Evolutionary conservation across 1,140 invertebrate species (phyloP).

Genomic region (Neomicropteryx cornuta): DNA sequence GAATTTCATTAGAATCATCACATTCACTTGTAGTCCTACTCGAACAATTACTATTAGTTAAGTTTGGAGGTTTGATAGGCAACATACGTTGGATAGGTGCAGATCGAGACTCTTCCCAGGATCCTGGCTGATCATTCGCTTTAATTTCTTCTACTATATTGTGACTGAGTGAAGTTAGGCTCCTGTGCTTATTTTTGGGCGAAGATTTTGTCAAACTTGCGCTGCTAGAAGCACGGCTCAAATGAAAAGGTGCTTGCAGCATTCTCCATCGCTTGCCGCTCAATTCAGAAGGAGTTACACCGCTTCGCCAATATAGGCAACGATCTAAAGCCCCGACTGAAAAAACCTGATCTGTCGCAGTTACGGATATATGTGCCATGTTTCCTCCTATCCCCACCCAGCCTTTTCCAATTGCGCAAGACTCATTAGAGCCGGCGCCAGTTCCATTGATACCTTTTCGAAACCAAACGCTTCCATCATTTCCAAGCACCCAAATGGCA

Average conservation of each 20-base stretch:
- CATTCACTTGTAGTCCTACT: conserved; percentile 28
- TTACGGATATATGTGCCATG: conserved; percentile 72
- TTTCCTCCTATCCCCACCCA: conserved; percentile 80
- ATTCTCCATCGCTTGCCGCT: conserved; percentile 80
- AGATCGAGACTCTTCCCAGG: conserved; percentile 40
- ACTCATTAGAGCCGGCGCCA: conserved; percentile 54
- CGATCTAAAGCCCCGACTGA: conserved; percentile 51
- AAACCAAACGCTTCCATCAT: conserved; percentile 82
- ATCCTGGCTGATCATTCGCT: conserved; percentile 28
- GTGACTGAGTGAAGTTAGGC: conserved; percentile 33
- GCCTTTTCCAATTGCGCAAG: conserved; percentile 58
- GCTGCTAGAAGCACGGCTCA: conserved; percentile 67
- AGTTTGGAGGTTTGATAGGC: conserved; percentile 31
- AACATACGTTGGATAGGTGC: conserved; percentile 37
- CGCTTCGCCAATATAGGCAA: conserved; percentile 66
- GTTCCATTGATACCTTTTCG: conserved; percentile 71
- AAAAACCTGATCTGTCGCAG: conserved; percentile 73
- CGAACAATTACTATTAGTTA: conserved; percentile 18
- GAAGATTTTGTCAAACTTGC: conserved; percentile 40
- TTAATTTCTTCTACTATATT: no score
- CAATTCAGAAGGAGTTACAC: conserved; percentile 62
- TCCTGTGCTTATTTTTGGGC: conserved; percentile 31
- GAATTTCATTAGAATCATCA: conserved; percentile 18
- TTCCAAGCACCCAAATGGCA: conserved; percentile 77
- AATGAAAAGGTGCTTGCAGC: conserved; percentile 62